Conservation (phyloP, 2,888 invertebrate genomes). For the Minunthozetes semirufus region DNA sequence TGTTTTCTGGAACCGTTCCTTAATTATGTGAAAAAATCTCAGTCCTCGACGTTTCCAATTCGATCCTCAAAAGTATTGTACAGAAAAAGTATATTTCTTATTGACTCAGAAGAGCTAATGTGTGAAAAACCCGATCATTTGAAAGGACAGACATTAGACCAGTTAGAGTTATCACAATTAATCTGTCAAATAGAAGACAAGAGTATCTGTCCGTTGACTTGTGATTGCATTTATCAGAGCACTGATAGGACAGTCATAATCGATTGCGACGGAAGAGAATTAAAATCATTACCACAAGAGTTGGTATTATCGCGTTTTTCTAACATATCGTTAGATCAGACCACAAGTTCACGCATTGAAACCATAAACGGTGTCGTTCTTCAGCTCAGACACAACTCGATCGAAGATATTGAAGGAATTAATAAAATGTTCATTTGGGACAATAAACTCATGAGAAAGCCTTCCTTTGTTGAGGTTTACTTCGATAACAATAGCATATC, state of each 20-base stretch:
- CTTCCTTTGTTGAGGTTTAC: slow-evolving; percentile 37
- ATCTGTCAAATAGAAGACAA: slow-evolving; percentile 33
- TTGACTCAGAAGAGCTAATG: slow-evolving; percentile 21
- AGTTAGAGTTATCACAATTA: slow-evolving; percentile 28
- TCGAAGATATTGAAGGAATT: slow-evolving; percentile 25
- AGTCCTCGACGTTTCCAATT: background rate
- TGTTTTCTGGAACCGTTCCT: slow-evolving; percentile 38
- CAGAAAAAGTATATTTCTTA: slow-evolving; percentile 35
- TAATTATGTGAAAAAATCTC: slow-evolving; percentile 28
- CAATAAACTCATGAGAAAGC: slow-evolving; percentile 20
- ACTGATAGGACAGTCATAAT: slow-evolving; percentile 32
- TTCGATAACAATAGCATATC: slow-evolving; percentile 41
- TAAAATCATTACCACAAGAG: slow-evolving; percentile 28
- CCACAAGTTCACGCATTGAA: background rate
- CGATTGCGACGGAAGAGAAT: slow-evolving; percentile 33
- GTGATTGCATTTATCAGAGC: slow-evolving; percentile 36
- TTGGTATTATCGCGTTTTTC: slow-evolving; percentile 27
- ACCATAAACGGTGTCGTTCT: slow-evolving; percentile 30
- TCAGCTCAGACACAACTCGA: slow-evolving; percentile 27
- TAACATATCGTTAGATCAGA: slow-evolving; percentile 21
- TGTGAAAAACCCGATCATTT: slow-evolving; percentile 33
- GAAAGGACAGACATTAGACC: background rate
- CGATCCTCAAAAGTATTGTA: slow-evolving; percentile 5
- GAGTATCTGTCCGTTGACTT: slow-evolving; percentile 35
- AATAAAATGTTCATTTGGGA: slow-evolving; percentile 32